Percentiles rank a stretch among this genome's conserved stretches.
Conservation (phyloP, 2,797 vertebrate genomes). For the Rhinatrema bivittatum region DNA sequence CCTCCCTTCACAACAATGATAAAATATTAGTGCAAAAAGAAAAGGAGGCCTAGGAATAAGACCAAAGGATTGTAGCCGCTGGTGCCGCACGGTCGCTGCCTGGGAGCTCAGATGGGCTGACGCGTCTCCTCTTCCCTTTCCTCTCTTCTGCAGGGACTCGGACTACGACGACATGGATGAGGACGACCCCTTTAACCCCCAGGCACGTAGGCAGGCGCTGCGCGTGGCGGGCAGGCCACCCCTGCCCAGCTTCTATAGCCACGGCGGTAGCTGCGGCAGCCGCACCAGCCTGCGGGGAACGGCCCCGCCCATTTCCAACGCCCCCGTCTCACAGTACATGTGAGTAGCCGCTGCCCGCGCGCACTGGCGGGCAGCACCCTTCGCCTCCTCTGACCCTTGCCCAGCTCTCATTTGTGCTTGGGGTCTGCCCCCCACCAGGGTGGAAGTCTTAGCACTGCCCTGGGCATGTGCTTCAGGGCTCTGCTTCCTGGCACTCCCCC, state of each 20-base stretch:
- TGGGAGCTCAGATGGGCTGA: too few species aligned
- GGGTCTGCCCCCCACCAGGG: too few species aligned
- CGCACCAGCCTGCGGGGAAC: constrained; percentile 31
- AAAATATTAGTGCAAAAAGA: too few species aligned
- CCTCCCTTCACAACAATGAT: too few species aligned
- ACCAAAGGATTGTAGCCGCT: too few species aligned
- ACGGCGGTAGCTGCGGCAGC: constrained; percentile 34
- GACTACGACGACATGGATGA: constrained; percentile 52
- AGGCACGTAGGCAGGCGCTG: constrained; percentile 34
- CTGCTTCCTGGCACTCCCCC: too few species aligned
- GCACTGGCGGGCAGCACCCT: constrained; percentile 18
- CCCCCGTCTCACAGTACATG: constrained; percentile 40
- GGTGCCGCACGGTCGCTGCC: too few species aligned
- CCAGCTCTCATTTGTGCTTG: too few species aligned
- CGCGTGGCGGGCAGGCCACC: constrained; percentile 16
- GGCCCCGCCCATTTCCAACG: constrained; percentile 34
- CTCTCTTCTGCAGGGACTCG: constrained; percentile 29
- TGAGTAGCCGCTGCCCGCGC: constrained; percentile 29
- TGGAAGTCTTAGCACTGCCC: too few species aligned
- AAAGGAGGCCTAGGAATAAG: too few species aligned
- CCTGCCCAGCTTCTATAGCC: constrained; percentile 36
- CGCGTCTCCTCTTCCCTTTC: too few species aligned
- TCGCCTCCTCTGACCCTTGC: constrained; percentile 36
- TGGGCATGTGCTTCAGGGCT: too few species aligned
- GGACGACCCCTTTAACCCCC: constrained; percentile 56